Conservation (phyloP, 1,140 invertebrate genomes). For the Nylanderia fulva region DNA sequence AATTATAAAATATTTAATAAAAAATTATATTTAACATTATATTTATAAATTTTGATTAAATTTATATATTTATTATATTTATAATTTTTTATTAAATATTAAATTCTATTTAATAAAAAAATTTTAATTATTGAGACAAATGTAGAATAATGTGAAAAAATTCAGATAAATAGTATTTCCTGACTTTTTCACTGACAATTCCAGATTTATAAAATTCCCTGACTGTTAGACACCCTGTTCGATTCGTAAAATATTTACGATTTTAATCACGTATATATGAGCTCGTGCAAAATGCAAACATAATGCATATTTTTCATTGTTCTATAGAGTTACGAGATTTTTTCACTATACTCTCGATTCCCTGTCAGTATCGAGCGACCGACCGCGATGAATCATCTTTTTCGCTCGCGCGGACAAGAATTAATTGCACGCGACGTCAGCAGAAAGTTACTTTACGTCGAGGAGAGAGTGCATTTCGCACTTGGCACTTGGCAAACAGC, state of each 20-base stretch:
- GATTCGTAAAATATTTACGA: neutral
- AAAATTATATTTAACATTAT: too few species aligned
- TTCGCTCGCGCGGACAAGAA: conserved; percentile 2
- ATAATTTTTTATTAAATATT: too few species aligned
- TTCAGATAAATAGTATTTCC: too few species aligned
- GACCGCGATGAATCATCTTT: conserved; percentile 15
- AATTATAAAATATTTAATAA: too few species aligned
- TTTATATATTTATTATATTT: neutral
- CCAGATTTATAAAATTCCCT: too few species aligned
- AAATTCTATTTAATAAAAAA: too few species aligned
- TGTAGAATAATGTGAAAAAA: too few species aligned
- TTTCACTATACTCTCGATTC: neutral
- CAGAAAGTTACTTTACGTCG: conserved; percentile 41
- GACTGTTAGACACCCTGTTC: too few species aligned
- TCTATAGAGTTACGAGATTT: neutral
- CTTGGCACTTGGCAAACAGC: conserved; percentile 56
- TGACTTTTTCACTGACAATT: too few species aligned
- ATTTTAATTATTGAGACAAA: too few species aligned
- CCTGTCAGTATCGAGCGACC: neutral
- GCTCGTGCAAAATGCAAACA: neutral
- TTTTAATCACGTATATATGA: neutral
- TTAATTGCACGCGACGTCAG: conserved; percentile 52
- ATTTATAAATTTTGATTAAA: too few species aligned
- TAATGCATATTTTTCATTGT: neutral
- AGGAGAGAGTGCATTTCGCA: conserved; percentile 42